These are phyloP conservation scores for Styela clava DNA, from an alignment of 23 tunicate genomes.

Conservation along the genomic window DNA sequence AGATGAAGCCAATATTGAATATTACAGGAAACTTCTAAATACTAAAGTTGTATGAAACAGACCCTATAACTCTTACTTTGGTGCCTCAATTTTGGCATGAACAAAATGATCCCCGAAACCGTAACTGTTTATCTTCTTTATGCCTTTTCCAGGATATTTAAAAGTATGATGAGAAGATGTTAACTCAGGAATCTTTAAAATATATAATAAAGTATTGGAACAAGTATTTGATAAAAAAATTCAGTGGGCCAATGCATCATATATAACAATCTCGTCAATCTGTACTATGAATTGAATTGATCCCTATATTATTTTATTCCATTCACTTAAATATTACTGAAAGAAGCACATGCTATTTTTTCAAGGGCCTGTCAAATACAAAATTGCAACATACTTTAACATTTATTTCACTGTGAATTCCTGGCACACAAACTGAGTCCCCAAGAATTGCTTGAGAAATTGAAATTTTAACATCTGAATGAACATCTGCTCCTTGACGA, in stretches of 20 bases:
- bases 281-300: too few relatives aligned
- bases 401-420: slow-evolving; percentile 51
- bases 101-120: slow-evolving; percentile 92
- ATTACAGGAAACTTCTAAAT: too few relatives aligned
- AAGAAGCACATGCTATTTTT: too few relatives aligned
- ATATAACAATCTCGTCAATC: too few relatives aligned
- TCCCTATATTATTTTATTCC: too few relatives aligned
- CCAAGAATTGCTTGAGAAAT: slow-evolving; percentile 88
- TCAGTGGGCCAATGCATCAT: too few relatives aligned
- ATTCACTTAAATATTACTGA: too few relatives aligned
- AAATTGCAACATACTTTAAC: slow-evolving; percentile 51
- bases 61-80: slow-evolving; percentile 71
- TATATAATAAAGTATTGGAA: too few relatives aligned
- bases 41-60: too few relatives aligned
- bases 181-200: slow-evolving; percentile 52
- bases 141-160: slow-evolving; percentile 66
- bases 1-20: too few relatives aligned
- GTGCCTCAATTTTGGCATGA: slow-evolving; percentile 73
- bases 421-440: slow-evolving; percentile 55
- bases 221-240: not conserved
- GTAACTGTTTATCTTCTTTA: slow-evolving; percentile 79
- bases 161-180: slow-evolving; percentile 72
- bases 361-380: too few relatives aligned
- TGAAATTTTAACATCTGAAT: slow-evolving; percentile 78
- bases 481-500: slow-evolving; percentile 95